Evolutionary conservation across 2,888 invertebrate species (phyloP).

Genomic region (Apotomis capreana): DNA sequence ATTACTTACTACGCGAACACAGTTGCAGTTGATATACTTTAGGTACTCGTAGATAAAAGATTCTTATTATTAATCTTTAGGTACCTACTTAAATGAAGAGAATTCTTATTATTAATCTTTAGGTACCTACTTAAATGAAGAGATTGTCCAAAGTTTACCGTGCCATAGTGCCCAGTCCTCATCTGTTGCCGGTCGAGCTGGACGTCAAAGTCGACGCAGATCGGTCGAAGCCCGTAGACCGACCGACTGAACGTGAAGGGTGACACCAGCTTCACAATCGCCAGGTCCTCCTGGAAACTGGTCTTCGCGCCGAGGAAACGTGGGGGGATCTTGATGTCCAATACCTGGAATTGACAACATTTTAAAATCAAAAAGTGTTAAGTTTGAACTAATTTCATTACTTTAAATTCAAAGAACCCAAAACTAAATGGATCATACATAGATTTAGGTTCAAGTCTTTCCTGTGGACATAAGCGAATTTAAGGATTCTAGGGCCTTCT

Average conservation of each 20-base stretch:
- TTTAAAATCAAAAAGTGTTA: neutral
- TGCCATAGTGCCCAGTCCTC: constrained; percentile 51
- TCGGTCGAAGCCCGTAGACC: constrained; percentile 69
- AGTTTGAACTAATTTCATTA: neutral
- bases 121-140: too few species aligned
- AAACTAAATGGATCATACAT: too few species aligned
- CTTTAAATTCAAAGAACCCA: too few species aligned
- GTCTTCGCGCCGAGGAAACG: constrained; percentile 75
- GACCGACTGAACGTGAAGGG: constrained; percentile 62
- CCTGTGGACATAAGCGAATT: too few species aligned
- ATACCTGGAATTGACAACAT: constrained; percentile 54
- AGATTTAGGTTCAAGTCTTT: too few species aligned
- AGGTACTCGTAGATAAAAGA: too few species aligned
- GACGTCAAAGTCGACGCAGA: constrained; percentile 73
- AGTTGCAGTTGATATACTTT: too few species aligned
- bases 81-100: too few species aligned
- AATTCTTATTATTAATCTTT: too few species aligned
- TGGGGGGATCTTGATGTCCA: constrained; percentile 67
- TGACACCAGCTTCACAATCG: constrained; percentile 70
- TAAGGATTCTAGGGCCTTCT: too few species aligned
- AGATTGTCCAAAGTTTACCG: constrained; percentile 46
- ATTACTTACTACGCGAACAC: too few species aligned
- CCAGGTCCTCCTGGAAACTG: constrained; percentile 84
- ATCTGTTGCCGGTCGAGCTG: constrained; percentile 57
- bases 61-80: too few species aligned